Evolutionary conservation across 2,888 invertebrate genomes (phyloP).

Genomic region (Ceraclea dissimilis): DNA sequence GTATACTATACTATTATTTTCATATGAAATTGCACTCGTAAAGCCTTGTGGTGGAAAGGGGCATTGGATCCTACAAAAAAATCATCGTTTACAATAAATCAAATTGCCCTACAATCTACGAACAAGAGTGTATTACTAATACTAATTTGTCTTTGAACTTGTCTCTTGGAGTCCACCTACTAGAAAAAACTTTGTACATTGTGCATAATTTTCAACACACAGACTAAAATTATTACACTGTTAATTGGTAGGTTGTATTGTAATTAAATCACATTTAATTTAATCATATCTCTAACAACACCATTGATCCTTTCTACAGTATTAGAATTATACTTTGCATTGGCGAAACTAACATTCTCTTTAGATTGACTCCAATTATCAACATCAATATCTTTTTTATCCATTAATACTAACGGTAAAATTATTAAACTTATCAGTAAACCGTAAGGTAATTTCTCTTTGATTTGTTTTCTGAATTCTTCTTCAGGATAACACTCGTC

Average conservation of each 20-base stretch:
- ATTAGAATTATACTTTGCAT: not conserved
- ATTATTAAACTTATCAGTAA: not conserved
- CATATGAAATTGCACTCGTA: too few relatives aligned
- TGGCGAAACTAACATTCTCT: not conserved
- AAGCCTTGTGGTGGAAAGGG: too few relatives aligned
- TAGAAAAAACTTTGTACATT: too few relatives aligned
- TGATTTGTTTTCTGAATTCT: not conserved
- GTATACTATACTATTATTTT: too few relatives aligned
- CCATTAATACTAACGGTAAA: not conserved
- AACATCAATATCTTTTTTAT: not conserved
- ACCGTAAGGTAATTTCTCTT: not conserved
- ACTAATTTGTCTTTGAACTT: too few relatives aligned
- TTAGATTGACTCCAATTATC: not conserved
- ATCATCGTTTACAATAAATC: too few relatives aligned
- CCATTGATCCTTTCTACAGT: not conserved
- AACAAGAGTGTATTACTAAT: too few relatives aligned
- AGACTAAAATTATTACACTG: too few relatives aligned
- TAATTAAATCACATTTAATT: not conserved
- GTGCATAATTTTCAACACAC: too few relatives aligned
- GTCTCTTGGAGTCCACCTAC: too few relatives aligned
- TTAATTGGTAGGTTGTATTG: not conserved
- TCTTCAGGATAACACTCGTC: not conserved
- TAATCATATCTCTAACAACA: not conserved
- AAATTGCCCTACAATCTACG: too few relatives aligned
- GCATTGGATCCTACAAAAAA: too few relatives aligned